Conservation (phyloP, 2,113 vertebrate species). For the Genyomyrus donnyi region DNA sequence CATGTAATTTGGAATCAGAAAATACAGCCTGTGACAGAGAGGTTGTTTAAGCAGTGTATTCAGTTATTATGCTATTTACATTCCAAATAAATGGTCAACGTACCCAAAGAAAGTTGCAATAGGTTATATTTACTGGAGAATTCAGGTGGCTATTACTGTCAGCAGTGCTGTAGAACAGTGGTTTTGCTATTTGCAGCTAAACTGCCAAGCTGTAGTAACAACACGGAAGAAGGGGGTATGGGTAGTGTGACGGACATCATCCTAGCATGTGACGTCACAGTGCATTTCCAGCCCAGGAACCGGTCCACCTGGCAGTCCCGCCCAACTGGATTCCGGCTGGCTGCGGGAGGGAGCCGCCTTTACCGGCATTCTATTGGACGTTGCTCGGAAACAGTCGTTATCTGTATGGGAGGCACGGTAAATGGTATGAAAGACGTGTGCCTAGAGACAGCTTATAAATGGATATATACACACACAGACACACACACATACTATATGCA, state of each 20-base stretch:
- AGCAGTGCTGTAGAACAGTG: not conserved
- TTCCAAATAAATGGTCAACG: not conserved
- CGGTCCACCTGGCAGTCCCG: not conserved
- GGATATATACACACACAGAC: not conserved
- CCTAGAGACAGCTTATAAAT: not conserved
- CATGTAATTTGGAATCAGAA: not conserved
- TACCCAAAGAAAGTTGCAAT: not conserved
- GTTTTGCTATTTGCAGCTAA: not conserved
- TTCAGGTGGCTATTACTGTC: not conserved
- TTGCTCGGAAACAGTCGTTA: not conserved
- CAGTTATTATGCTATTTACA: not conserved
- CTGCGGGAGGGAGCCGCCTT: not conserved
- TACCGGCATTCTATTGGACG: not conserved
- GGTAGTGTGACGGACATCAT: not conserved
- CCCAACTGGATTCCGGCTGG: not conserved
- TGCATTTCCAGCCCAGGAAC: not conserved
- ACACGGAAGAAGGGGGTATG: not conserved
- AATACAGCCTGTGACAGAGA: not conserved
- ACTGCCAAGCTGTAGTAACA: not conserved
- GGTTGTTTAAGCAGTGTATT: not conserved
- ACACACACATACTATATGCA: not conserved
- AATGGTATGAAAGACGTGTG: not conserved
- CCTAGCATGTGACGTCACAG: not conserved
- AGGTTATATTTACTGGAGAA: not conserved
- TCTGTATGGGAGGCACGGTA: not conserved